These are phyloP conservation scores for Tachina fera DNA, from an alignment of 2,888 invertebrate species.

Conservation along the genomic window DNA sequence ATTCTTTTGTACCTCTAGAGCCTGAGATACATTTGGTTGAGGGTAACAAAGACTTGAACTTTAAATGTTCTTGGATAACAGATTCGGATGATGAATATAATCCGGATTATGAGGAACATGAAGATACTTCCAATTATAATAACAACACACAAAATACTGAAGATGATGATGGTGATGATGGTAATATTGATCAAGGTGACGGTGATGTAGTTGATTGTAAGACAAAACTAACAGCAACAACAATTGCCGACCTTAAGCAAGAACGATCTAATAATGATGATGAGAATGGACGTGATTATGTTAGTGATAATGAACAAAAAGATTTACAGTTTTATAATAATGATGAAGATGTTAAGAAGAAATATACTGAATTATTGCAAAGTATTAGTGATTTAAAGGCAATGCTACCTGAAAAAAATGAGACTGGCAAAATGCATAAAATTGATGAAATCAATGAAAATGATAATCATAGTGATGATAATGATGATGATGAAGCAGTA, in stretches of 20 bases:
- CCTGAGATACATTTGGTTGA: slow-evolving; percentile 37
- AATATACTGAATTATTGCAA: slow-evolving; percentile 79
- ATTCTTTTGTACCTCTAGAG: slow-evolving; percentile 34
- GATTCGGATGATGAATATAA: slow-evolving; percentile 60
- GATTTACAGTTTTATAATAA: slow-evolving; percentile 19
- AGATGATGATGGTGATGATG: slow-evolving; percentile 42
- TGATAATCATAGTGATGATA: slow-evolving; percentile 40
- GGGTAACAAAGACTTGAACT: slow-evolving; percentile 1
- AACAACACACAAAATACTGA: slow-evolving; percentile 37
- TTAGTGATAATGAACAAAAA: slow-evolving; percentile 45
- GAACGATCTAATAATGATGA: background rate
- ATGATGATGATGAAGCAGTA: slow-evolving; percentile 51
- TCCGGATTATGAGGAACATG: slow-evolving; percentile 66
- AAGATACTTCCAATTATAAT: slow-evolving; percentile 51
- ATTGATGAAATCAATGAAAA: slow-evolving; percentile 74
- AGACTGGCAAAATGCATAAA: slow-evolving; percentile 79
- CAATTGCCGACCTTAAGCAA: slow-evolving; percentile 22
- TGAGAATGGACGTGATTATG: slow-evolving; percentile 28
- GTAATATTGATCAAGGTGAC: slow-evolving; percentile 36
- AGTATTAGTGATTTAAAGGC: slow-evolving; percentile 83
- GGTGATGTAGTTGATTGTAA: slow-evolving; percentile 34
- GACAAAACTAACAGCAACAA: background rate
- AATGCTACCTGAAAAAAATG: slow-evolving; percentile 82
- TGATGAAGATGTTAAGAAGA: slow-evolving; percentile 57
- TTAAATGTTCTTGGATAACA: slow-evolving; percentile 60